Base-by-base conservation (phyloP, 2,888 invertebrate species). In the Machimus atricapillus region DNA sequence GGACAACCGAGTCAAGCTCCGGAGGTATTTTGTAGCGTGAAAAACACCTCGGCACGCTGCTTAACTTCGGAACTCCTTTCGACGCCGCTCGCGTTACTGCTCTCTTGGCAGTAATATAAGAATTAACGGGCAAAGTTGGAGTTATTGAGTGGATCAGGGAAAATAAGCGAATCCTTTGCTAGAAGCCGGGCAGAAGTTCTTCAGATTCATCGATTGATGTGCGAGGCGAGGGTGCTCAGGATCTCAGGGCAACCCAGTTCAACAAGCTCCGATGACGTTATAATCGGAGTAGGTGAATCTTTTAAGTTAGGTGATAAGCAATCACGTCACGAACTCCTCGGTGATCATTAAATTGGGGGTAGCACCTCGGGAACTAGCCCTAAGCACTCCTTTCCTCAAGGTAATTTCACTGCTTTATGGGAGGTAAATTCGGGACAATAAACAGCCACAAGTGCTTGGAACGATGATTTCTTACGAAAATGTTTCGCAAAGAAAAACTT, bases 51-150 rank as follows among this genome's bases (percentile, higher is more conserved):
- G 12, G 43, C 73, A 27, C 27, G 66, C 46, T 74, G 8, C 46
- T 40, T 16, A 85, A 85, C 74, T 74, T 46, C 40, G 27, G 27
- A 85, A 74, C 43, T 74, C 31, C 40, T 83, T 85, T 85, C 27
- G 19, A 37, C 19, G 74, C 27, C 23, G 14, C 14, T 74, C 74
- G 23, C 66, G 40, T 37, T 43, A 46, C 74, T 73, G 43, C 27
- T 46, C 85, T 85, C 74, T 40, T 46, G 74, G 27, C 46, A 74
- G 23, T 52, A 43, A 85, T 85, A 74, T 85, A 43, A 23, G 74
- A 27, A 66, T 66, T 82, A 82, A 82, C 58, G 58, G 58, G 56
- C 27, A 82, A 82, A 82, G 37, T 82, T 82, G 34, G 27, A 66
- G 66, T 66, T 66, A 23, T 66, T 8, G 66, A 27, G 8, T 23